A percentile compares a stretch with the other conserved stretches of the same genome.
phyloP scores from a whole-genome alignment of 2,888 invertebrate genomes.

The Stratiomys singularior region DNA sequence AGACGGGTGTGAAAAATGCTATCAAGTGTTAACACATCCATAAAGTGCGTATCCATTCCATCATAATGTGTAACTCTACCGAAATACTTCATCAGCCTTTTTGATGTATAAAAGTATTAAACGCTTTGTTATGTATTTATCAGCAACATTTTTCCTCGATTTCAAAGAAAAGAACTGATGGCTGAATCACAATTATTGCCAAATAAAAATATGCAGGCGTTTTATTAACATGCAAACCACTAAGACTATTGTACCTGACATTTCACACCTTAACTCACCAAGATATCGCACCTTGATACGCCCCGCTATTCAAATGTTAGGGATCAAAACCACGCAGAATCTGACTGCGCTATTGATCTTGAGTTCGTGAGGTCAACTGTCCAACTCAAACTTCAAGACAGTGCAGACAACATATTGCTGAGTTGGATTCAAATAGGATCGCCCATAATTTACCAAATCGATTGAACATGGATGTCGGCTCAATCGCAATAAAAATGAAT shows the following conservation, averaged over 20 bases:
- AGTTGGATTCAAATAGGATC: not conserved
- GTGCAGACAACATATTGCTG: not conserved
- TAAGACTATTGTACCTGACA: not conserved
- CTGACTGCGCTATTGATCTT: not conserved
- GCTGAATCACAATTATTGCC: too few species aligned
- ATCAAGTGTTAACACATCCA: too few species aligned
- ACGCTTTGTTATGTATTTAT: too few species aligned
- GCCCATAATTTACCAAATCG: not conserved
- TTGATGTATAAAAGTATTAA: too few species aligned
- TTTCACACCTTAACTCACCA: not conserved
- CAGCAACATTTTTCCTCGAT: too few species aligned
- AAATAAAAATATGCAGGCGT: too few species aligned
- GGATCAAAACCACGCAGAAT: not conserved
- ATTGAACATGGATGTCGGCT: not conserved
- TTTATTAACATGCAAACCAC: too few species aligned
- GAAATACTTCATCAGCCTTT: too few species aligned
- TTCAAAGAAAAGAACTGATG: too few species aligned
- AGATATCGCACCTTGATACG: conserved; percentile 4
- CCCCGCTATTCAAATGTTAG: not conserved
- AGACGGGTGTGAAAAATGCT: too few species aligned
- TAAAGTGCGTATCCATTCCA: too few species aligned
- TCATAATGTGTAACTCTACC: too few species aligned
- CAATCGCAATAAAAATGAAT: not conserved
- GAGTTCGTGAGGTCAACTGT: not conserved
- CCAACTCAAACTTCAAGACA: not conserved